These are phyloP conservation scores for Flabesymbios commensalis DNA, from an alignment of 2,888 invertebrate species.

Conservation along the genomic window DNA sequence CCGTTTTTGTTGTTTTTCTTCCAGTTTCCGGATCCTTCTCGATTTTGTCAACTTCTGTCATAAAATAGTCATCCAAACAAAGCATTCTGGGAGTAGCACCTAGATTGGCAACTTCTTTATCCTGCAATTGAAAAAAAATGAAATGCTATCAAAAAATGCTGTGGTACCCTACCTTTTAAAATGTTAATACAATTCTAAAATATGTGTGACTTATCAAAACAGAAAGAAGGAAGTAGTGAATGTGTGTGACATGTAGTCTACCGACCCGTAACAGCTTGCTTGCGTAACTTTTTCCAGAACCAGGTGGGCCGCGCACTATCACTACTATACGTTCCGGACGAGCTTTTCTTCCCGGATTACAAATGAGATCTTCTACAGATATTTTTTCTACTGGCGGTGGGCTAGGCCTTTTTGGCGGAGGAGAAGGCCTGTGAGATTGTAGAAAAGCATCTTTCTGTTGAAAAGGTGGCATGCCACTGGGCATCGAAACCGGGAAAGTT, in stretches of 20 bases:
- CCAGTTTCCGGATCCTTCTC: constrained; percentile 73
- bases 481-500: too few relatives aligned
- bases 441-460: too few relatives aligned
- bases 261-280: constrained; percentile 57
- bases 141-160: background rate
- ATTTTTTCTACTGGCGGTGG: constrained; percentile 13
- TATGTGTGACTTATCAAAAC: too few relatives aligned
- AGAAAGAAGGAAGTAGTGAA: background rate
- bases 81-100: constrained; percentile 89
- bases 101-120: constrained; percentile 78
- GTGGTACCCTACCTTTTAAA: too few relatives aligned
- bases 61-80: constrained; percentile 93
- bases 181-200: too few relatives aligned
- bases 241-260: background rate
- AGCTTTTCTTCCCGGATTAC: constrained; percentile 77
- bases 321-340: constrained; percentile 82
- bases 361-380: constrained; percentile 79
- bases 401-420: too few relatives aligned
- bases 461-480: too few relatives aligned
- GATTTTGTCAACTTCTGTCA: constrained; percentile 69
- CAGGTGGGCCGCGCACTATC: constrained; percentile 89
- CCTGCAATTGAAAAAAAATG: constrained; percentile 62
- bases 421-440: too few relatives aligned
- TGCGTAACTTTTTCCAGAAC: constrained; percentile 87
- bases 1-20: constrained; percentile 71